Evolutionary conservation across 2,888 invertebrate genomes (phyloP), one percentile per base, ranked within the genome.

Genomic region (Lissocephala sabroskyi): DNA sequence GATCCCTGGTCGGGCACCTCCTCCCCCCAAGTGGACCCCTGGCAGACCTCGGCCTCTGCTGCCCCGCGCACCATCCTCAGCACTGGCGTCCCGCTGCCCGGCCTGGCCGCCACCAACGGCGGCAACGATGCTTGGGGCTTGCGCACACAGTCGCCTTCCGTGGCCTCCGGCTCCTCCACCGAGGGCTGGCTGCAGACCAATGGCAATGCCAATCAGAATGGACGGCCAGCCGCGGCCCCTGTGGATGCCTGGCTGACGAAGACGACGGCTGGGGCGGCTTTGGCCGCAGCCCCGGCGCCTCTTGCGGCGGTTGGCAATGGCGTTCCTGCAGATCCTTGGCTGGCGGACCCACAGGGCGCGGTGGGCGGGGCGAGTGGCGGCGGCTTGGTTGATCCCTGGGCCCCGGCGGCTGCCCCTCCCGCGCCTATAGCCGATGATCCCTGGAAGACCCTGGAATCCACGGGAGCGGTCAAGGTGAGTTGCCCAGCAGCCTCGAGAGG

Each of bases 401-500:
- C 80, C 48, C 62, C 85, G 18, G 49, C 47, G 7, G 13, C 53
- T 4, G 41, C 82, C 13, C 79, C 84, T 36, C 35, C 49, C 14
- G 59, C 57, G 11, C 46, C 41, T n/a, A 59, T 53, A 50, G 41
- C 68, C 5, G 79, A 73, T 26, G 91, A 91, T 83, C 90, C 90
- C 6, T 91, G 91, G 90, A 86, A 87, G 40, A 59, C 61, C 28
- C 41, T 73, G 36, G 73, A 71, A 39, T n/a, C n/a, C n/a, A 87
- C 87, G 13, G 82, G 84, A 45, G 81, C 79, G 33, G 62, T 74
- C 23, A 82, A 82, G 65, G 83, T 82, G 43, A n/a, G 1, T 11
- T n/a, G 29, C 13, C 5, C 10, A 36, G 10, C n/a, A 4, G 0
- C 6, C 5, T 35, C 35, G 13, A 16, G 4, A 26, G 17, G 1